Conservation (phyloP, 2,797 vertebrate species). For the Sternarchorhynchus goeldii region DNA sequence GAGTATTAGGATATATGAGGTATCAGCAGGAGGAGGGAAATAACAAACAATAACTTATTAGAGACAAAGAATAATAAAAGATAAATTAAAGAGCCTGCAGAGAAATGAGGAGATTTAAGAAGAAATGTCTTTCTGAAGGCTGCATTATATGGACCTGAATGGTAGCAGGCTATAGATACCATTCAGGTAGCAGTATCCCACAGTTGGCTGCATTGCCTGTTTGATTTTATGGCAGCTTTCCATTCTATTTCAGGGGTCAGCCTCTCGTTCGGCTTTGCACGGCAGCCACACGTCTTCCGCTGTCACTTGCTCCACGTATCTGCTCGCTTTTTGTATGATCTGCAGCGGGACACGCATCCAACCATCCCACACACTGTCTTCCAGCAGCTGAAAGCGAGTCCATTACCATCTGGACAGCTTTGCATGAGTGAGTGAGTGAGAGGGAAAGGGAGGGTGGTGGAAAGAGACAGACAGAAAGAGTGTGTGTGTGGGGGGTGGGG, state of each 20-base stretch:
- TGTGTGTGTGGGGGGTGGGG: constrained; percentile 27
- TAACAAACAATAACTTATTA: not conserved
- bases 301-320: constrained; percentile 21
- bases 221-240: constrained; percentile 17
- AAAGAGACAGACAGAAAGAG: constrained; percentile 11
- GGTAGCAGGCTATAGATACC: not conserved
- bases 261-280: constrained; percentile 5
- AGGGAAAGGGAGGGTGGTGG: not conserved
- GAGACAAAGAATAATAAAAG: constrained; percentile 15
- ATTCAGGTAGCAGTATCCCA: not conserved
- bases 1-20: not conserved
- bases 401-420: constrained; percentile 33
- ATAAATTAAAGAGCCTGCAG: constrained; percentile 60
- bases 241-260: constrained; percentile 38
- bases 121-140: constrained; percentile 18
- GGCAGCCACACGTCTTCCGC: not conserved
- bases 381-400: constrained; percentile 12
- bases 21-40: not conserved
- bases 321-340: not conserved
- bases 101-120: constrained; percentile 41
- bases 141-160: not conserved
- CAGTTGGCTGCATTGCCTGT: not conserved
- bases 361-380: constrained; percentile 9
- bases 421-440: constrained; percentile 25
- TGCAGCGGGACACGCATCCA: constrained; percentile 15